Base-by-base conservation (phyloP, 2,888 invertebrate genomes). In the Lithophane semibrunnea region DNA sequence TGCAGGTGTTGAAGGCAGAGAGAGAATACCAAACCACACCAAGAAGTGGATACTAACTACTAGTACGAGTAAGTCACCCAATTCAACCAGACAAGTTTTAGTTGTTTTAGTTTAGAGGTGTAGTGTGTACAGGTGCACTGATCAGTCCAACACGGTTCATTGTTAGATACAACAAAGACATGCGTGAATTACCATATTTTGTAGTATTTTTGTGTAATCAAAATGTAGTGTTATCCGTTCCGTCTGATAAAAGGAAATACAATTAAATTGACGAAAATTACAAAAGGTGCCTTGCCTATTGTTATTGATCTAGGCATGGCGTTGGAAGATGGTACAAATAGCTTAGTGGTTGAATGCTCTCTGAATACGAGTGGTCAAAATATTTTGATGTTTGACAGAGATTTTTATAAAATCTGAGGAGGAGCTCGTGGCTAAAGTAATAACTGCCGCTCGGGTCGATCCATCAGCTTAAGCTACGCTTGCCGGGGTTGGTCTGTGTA, bases 191-290 rank as follows among this genome's bases (percentile, higher is more conserved):
- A 93, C 94, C 94, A 89, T 37, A 37, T 37, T 92, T 89, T 86
- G 82, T 82, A 87, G 86, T 75, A 80, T 86, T 88, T 79, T 88
- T 87, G 85, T 83, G 89, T 88, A 83, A 89, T 94, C 93, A 94
- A 88, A 94, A 90, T 88, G 92, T 84, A 86, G 94, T 91, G 87
- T 92, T 92, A 92, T 92, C 93, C 91, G 88, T 92, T 88, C 90
- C 91, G 91, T 93, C 95, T 95, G 92, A 92, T 86, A 91, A 92
- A 92, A 92, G 88, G 90, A 92, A 92, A 92, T 83, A 85, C 42
- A 82, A 79, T 76, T 61, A 68, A 60, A 68, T 12, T 61, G 16
- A 42, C 37, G n/a, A 42, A 61, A 42, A 65, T 16, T 16, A 18
- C n/a, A 65, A 16, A 24, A 16, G 29, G 42, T n/a, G 63, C 16